A percentile compares a stretch with the other conserved stretches of the same genome.
phyloP scores from a whole-genome alignment of 37 sponge, comb jelly and placozoan species.

The Beroe forskalii region DNA sequence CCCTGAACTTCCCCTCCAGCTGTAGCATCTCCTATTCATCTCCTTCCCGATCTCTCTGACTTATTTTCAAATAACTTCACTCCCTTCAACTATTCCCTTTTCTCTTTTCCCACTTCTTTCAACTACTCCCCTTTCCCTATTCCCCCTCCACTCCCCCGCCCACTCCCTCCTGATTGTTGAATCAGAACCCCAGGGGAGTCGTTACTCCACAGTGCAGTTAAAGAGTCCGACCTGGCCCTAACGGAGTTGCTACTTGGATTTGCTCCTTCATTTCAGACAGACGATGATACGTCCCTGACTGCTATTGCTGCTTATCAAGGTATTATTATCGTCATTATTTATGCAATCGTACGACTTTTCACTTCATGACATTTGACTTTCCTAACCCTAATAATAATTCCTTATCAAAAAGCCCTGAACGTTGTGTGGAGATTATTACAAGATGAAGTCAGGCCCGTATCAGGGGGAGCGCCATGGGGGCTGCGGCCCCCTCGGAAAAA shows the following conservation, averaged over 20 bases:
- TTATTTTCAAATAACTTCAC: too few species aligned
- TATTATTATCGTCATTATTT: not conserved
- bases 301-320: constrained; percentile 5
- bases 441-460: too few species aligned
- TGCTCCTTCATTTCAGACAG: not conserved
- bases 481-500: too few species aligned
- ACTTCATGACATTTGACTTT: too few species aligned
- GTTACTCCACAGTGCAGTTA: constrained; percentile 17
- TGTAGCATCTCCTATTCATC: too few species aligned
- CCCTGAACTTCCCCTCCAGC: too few species aligned
- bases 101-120: not conserved
- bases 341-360: not conserved
- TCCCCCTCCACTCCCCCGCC: not conserved
- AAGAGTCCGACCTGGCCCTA: not conserved
- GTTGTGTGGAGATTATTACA: too few species aligned
- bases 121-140: not conserved
- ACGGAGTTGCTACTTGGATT: constrained; percentile 10
- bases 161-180: constrained; percentile 20
- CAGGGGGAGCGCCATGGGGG: too few species aligned
- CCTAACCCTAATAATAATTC: too few species aligned
- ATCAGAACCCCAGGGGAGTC: constrained; percentile 12
- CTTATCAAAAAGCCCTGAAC: too few species aligned
- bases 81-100: too few species aligned
- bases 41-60: too few species aligned
- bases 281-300: not conserved